Base-by-base conservation (phyloP, 1,140 invertebrate species). In the Pantala flavescens region DNA sequence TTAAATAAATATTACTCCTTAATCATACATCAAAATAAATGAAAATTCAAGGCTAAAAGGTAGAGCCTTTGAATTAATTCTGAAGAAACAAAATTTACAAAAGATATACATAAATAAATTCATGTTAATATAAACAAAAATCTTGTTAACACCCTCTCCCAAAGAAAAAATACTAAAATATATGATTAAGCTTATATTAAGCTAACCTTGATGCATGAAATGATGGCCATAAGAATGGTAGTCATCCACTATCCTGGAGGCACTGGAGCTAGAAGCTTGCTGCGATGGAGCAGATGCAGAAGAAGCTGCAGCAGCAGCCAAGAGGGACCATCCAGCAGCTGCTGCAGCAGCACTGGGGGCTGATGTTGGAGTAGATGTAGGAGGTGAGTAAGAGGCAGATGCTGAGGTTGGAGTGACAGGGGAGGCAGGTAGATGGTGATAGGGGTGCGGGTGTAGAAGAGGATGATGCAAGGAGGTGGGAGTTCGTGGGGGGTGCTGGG, bases 371-470 rank as follows among this genome's bases (percentile, higher is more conserved):
- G 49, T 63, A 5, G 49, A 91, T 16, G 90, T 92, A 0, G 90
- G 90, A 43, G 90, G 90, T 78, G 91, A 91, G 70, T 89, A 91
- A 73, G 43, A 75, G 76, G 49, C 49, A 12, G 49, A 7, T 3
- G 49, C 49, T 78, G 80, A 80, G 63, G 79, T 78, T 12, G 79
- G 79, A 19, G 78, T 79, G n/a, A 80, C 72, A 21, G 42, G 76
- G 73, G 76, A 71, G 75, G 71, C 77, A 75, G 71, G 55, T 11
- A 71, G 77, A 73, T 76, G 77, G 78, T 92, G 91, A 24, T 90
- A 90, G 55, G 89, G 90, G 78, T 91, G 88, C 3, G 89, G 90
- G 78, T 91, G 88, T 12, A 63, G 14, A 16, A 63, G n/a, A 77
- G 77, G 71, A 78, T 78, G 72, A 78, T 77, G 49, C 77, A 77